A percentile compares a stretch with the other conserved stretches of the same genome.
Conservation (phyloP, 2,113 vertebrate species). For the Tragelaphus buxtoni region DNA sequence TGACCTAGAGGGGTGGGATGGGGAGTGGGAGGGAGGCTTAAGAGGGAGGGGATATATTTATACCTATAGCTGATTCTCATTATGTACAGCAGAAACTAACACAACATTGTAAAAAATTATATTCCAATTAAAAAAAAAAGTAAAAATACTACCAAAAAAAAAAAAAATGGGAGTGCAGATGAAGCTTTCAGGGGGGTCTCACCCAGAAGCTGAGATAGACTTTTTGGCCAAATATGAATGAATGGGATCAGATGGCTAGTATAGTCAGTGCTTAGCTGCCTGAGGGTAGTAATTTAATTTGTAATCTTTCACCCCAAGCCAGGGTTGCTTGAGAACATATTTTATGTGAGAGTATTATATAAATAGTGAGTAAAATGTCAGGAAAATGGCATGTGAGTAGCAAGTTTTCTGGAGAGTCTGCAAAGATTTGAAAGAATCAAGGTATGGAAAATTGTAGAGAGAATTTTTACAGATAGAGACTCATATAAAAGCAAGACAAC, state of each 20-base stretch:
- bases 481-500: not conserved
- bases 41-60: not conserved
- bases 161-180: not conserved
- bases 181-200: not conserved
- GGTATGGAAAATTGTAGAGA: not conserved
- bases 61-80: accelerated
- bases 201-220: not conserved
- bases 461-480: not conserved
- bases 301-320: not conserved
- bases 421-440: constrained; percentile 27
- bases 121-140: not conserved
- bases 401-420: not conserved
- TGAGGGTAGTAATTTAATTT: constrained; percentile 3
- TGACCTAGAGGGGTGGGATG: not conserved
- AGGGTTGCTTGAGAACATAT: not conserved
- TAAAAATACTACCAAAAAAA: not conserved
- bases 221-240: not conserved
- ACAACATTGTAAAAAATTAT: not conserved
- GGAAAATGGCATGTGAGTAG: not conserved
- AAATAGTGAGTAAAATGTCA: constrained; percentile 14
- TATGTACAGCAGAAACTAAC: not conserved
- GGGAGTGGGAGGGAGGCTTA: not conserved
- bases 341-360: constrained; percentile 17
- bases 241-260: not conserved
- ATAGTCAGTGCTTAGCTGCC: not conserved